Base-by-base conservation (phyloP, 2,113 vertebrate species). In the Vidua macroura region DNA sequence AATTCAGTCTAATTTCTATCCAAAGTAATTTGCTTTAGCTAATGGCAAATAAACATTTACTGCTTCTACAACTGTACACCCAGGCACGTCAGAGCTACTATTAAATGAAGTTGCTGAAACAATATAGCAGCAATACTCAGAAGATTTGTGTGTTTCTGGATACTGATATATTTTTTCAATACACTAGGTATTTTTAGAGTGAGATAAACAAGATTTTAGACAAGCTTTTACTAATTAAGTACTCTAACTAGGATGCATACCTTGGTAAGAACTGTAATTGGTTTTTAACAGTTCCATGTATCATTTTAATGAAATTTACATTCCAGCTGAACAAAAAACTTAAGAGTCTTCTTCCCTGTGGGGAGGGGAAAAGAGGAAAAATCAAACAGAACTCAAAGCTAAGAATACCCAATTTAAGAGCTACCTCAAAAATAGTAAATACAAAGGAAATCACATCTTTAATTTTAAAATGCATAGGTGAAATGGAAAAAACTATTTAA, bases 241-340 rank as follows among this genome's bases (percentile, higher is more conserved):
- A 73, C 18, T 72, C n/a, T 73, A 92, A 86, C 63, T 39, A 19
- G 46, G 24, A 91, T 52, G 85, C 98, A 97, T 98, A 99, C 99
- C 98, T 99, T 97, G 96, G 98, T 83, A 98, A 98, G 93, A 98
- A 98, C 56, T 98, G 97, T 92, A 99, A 98, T 94, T 99, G 98
- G 95, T 99, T 99, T 98, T 99, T 99, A 97, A 99, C 98, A 86
- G 98, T 99, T 78, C 97, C 98, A 51, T 99, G 99, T 97, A 99
- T 99, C 97, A 98, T 97, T 95, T 97, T 98, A 97, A 99, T 98
- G 97, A 99, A 99, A 82, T 97, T 95, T 68, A 98, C 44, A 69
- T 99, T 98, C 99, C 99, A 99, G 86, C 94, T 98, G 92, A 99
- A 99, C 62, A 99, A 98, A 97, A 99, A 99, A 74, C 98, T 99